phyloP scores from a whole-genome alignment of 2,888 invertebrate species.

The Ditylenchus weischeri region DNA sequence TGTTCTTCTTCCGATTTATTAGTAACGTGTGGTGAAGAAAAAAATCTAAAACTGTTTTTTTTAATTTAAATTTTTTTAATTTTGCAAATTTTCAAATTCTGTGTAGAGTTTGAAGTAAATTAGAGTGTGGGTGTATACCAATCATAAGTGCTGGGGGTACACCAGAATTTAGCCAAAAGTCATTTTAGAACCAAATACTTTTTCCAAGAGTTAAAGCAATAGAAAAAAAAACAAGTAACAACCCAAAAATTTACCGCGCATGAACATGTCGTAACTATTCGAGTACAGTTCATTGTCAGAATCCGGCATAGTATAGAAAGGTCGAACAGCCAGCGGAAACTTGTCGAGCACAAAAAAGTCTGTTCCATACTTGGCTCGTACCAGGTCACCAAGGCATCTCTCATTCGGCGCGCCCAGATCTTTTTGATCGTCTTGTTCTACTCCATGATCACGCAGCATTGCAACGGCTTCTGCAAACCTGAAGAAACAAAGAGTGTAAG shows the following conservation, averaged over 20 bases:
- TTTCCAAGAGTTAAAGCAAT: too few species aligned
- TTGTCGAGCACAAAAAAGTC: constrained; percentile 99
- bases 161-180: too few species aligned
- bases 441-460: constrained; percentile 82
- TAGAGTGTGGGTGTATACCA: too few species aligned
- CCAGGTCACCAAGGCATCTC: constrained; percentile 84
- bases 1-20: too few species aligned
- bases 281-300: constrained; percentile 79
- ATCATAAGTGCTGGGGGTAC: too few species aligned
- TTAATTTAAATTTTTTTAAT: too few species aligned
- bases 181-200: too few species aligned
- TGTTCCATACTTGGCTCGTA: constrained; percentile 90
- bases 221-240: too few species aligned
- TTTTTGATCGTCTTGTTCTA: constrained; percentile 82
- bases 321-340: constrained; percentile 89
- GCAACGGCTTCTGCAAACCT: constrained; percentile 77
- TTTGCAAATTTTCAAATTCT: too few species aligned
- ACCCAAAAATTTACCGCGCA: constrained; percentile 72
- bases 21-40: too few species aligned
- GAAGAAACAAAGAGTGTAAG: constrained; percentile 4
- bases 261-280: constrained; percentile 99
- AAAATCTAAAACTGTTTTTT: too few species aligned
- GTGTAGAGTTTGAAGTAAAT: too few species aligned
- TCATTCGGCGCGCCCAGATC: constrained; percentile 69
- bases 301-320: constrained; percentile 99